Evolutionary conservation across 2,797 vertebrate species (phyloP), one percentile per base, ranked within the genome.

Genomic region (Crenuchus spilurus): DNA sequence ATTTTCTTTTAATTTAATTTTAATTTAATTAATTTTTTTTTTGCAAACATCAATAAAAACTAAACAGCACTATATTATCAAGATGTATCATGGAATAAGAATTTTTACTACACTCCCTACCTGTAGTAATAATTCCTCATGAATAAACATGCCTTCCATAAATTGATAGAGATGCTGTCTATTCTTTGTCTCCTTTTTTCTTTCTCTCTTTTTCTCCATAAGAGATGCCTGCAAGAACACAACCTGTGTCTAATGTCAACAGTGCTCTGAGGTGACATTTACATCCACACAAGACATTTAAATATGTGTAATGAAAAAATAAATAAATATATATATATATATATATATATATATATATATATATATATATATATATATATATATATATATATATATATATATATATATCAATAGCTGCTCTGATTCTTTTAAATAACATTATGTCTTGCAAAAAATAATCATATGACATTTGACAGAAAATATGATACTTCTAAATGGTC

Each of bases 261-360:
- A 82, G 75, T 75, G 81, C 69, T 72, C 75, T 71, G 65, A 74
- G 83, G 33, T 84, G 80, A 86, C 79, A 86, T 88, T 89, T 84
- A 83, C 83, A 86, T 84, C 79, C 78, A 74, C 76, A 74, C 65
- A 42, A 78, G 68, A 62, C 75, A 76, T 84, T 85, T 80, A 85
- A 84, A 84, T 82, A 87, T 83, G 72, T 72, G 42, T 55, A 60
- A 63, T 35, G 57, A 16, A 69, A 55, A 46, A 52, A 70, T 62
- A 52, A 60, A 49, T 54, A 35, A 55, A 64, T 63, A 51, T n/a
- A 70, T 37, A 44, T 69, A 51, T 42, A 74, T 68, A 76, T 80
- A 76, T 63, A 61, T 67, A 70, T 37, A 44, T 69, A 51, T 42
- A 74, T 68, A 76, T 80, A 76, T 63, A 61, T 67, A 70, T 37